phyloP scores from a whole-genome alignment of 2,797 vertebrate genomes.

The Salarias fasciatus region DNA sequence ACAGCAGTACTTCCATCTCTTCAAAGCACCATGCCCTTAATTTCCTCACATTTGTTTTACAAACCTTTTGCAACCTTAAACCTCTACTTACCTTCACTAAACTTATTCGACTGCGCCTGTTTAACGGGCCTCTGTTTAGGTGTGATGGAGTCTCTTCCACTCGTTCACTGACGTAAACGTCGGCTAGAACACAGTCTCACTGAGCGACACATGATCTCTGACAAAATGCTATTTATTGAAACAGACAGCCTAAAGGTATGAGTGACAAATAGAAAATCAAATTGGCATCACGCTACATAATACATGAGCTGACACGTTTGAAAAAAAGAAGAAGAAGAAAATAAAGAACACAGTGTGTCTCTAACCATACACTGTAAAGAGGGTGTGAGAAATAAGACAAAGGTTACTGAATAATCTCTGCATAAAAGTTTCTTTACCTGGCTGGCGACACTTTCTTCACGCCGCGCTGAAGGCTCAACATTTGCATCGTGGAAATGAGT shows the following conservation, averaged over 20 bases:
- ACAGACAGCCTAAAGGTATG: constrained; percentile 4
- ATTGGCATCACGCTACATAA: neutral
- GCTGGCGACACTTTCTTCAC: too few relatives aligned
- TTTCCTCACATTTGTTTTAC: constrained; percentile 24
- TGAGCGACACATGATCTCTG: neutral
- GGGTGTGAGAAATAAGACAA: too few relatives aligned
- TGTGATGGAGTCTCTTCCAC: constrained; percentile 15
- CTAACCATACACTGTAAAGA: too few relatives aligned
- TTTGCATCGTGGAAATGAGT: constrained; percentile 23
- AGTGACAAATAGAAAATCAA: neutral
- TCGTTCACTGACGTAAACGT: constrained; percentile 32
- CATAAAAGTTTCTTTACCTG: too few relatives aligned
- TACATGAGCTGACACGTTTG: too few relatives aligned
- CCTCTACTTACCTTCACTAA: constrained; percentile 30
- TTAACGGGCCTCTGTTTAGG: constrained; percentile 4
- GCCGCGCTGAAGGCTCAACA: constrained; percentile 5
- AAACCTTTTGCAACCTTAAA: constrained; percentile 11
- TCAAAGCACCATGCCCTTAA: constrained; percentile 10
- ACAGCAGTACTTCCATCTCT: constrained; percentile 23
- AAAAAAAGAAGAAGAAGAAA: too few relatives aligned
- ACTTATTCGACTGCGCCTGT: constrained; percentile 14
- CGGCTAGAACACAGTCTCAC: neutral
- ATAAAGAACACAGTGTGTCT: too few relatives aligned
- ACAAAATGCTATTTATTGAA: constrained; percentile 15
- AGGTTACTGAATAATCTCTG: too few relatives aligned